Conservation (phyloP, 2,113 vertebrate genomes). For the Rhizomys pruinosus region DNA sequence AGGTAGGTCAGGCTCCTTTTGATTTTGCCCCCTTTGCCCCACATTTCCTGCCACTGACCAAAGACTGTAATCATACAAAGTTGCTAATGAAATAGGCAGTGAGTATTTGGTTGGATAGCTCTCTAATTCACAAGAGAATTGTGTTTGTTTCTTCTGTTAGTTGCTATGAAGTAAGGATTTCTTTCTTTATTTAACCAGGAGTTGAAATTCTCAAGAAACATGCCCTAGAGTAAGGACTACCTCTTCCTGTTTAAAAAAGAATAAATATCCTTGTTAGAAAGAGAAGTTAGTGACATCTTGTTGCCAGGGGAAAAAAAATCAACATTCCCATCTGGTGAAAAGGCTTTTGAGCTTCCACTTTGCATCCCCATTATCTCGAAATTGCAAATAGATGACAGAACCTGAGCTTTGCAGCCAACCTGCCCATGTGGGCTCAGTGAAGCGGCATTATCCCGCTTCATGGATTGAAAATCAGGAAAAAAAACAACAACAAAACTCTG, state of each 20-base stretch:
- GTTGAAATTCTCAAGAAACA: constrained; percentile 56
- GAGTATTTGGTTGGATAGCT: background rate
- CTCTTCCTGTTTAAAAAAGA: constrained; percentile 41
- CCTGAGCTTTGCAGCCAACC: background rate
- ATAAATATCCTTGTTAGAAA: constrained; percentile 48
- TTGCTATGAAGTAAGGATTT: constrained; percentile 28
- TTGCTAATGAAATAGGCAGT: background rate
- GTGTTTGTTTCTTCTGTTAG: constrained; percentile 18
- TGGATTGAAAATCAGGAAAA: too few species aligned
- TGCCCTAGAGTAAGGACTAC: background rate
- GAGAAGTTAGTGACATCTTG: constrained; percentile 65
- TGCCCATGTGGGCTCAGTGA: background rate
- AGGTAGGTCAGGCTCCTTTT: background rate
- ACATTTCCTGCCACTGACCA: background rate
- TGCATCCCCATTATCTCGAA: constrained; percentile 41
- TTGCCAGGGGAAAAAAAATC: constrained; percentile 64
- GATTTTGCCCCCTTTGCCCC: background rate
- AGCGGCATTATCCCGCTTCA: background rate
- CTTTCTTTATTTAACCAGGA: constrained; percentile 35
- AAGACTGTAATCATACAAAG: background rate
- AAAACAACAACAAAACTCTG: too few species aligned
- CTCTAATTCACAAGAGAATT: constrained; percentile 16
- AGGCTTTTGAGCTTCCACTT: constrained; percentile 55
- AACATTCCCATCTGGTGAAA: constrained; percentile 69
- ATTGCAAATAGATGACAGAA: constrained; percentile 26